Conservation (phyloP, 2,797 vertebrate genomes). For the Cynodonichthys magdalenae region DNA sequence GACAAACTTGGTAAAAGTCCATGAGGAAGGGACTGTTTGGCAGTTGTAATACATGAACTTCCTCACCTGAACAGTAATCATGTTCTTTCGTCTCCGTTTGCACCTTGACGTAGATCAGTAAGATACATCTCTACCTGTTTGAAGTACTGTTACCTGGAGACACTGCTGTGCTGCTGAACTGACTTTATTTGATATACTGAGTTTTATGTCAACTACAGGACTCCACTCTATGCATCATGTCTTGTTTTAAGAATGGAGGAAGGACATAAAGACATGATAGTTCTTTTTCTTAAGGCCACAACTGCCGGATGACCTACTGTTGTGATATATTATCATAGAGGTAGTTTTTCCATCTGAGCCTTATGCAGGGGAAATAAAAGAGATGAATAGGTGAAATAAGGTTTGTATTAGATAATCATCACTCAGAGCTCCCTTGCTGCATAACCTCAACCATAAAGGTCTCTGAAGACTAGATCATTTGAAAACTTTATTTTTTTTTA, state of each 20-base stretch:
- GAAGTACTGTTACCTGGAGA: slow-evolving; percentile 70
- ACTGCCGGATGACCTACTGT: slow-evolving; percentile 28
- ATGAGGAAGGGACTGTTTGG: slow-evolving; percentile 54
- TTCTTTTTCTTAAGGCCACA: slow-evolving; percentile 48
- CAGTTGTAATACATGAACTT: slow-evolving; percentile 74
- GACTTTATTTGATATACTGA: slow-evolving; percentile 72
- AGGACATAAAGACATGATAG: slow-evolving; percentile 50
- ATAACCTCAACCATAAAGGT: neutral
- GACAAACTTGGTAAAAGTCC: slow-evolving; percentile 35
- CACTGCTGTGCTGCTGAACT: slow-evolving; percentile 51
- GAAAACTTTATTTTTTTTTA: neutral
- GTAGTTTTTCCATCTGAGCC: slow-evolving; percentile 21
- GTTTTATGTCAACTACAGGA: slow-evolving; percentile 68
- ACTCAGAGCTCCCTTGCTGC: slow-evolving; percentile 4
- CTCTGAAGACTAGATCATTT: slow-evolving; percentile 1
- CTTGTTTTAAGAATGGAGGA: slow-evolving; percentile 46
- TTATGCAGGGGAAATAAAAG: neutral
- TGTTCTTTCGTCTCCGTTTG: slow-evolving; percentile 66
- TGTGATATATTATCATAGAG: slow-evolving; percentile 36
- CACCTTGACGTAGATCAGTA: slow-evolving; percentile 60
- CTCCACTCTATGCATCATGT: slow-evolving; percentile 68
- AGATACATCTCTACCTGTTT: slow-evolving; percentile 64
- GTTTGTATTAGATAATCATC: slow-evolving; percentile 30
- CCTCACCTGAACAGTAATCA: slow-evolving; percentile 65
- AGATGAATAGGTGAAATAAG: slow-evolving; percentile 20